A percentile compares a stretch with the other conserved stretches of the same genome.
These are phyloP conservation scores for Hemithea aestivaria DNA, from an alignment of 2,888 invertebrate genomes.

Conservation along the genomic window DNA sequence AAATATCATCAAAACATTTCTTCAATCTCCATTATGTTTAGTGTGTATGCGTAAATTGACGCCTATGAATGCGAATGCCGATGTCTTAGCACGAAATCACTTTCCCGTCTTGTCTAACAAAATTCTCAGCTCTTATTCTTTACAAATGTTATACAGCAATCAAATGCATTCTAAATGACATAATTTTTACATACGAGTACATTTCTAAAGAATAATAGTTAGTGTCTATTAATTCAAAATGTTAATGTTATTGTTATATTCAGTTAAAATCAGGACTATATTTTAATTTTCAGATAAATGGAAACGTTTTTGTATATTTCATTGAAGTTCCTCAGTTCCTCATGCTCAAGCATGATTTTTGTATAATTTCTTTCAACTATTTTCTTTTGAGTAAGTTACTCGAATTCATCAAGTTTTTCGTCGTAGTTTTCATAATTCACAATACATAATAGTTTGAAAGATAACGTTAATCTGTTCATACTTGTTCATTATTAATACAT, in stretches of 20 bases:
- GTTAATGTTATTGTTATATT: no score
- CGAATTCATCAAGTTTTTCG: not conserved
- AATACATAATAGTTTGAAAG: no score
- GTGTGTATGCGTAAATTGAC: constrained; percentile 1
- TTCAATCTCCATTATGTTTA: constrained; percentile 7
- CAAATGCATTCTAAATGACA: no score
- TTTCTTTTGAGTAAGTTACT: constrained; percentile 9
- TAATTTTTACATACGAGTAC: no score
- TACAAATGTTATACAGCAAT: constrained; percentile 1
- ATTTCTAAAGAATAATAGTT: no score
- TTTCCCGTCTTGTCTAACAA: constrained; percentile 8
- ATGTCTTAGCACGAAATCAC: constrained; percentile 20
- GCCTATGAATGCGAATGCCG: constrained; percentile 16
- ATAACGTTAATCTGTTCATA: no score
- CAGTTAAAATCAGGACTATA: constrained; percentile 2
- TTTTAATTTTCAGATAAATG: constrained; percentile 30
- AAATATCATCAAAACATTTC: no score
- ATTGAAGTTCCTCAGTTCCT: no score
- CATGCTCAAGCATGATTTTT: constrained; percentile 5
- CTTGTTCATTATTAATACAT: not conserved
- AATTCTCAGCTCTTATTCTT: constrained; percentile 7
- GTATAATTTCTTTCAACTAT: constrained; percentile 8
- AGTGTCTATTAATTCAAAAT: no score
- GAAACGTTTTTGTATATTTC: constrained; percentile 1
- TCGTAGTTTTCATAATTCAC: no score